Evolutionary conservation across 2,888 invertebrate genomes (phyloP), one percentile per base, ranked within the genome.

Genomic region (Dinocampus coccinellae): DNA sequence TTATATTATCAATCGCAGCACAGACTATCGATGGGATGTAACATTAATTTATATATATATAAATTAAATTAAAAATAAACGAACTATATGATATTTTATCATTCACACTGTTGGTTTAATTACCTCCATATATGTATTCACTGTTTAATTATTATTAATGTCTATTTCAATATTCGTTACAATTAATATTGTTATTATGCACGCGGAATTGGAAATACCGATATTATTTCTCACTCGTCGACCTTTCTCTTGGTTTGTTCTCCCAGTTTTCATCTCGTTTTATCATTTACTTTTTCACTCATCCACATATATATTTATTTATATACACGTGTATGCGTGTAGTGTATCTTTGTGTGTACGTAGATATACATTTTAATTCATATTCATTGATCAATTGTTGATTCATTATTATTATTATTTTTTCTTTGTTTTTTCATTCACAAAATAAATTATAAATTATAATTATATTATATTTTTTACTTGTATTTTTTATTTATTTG

Each of bases 191-290:
- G 53, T 36, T 62, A 55, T 55, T 39, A 10, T 39, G 16, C 11
- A 29, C 47, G 20, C 36, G 39, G 61, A 61, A 62, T 39, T 24
- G 36, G 62, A 36, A 39, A 39, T n/a, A 39, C 24, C 58, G 26
- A 58, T 39, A 62, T 47, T 66, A 55, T 61, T 62, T 69, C 33
- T 53, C 47, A 69, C 70, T 70, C 69, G 65, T 65, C 64, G 53
- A 61, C 42, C 60, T 20, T 39, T 52, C 36, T 60, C 29, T 53
- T 36, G n/a, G 7, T 42, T 68, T 42, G n/a, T 63, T 36, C 47
- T 58, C 65, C 34, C 20, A n/a, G n/a, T n/a, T n/a, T n/a, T n/a
- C n/a, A n/a, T n/a, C n/a, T n/a, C n/a, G n/a, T n/a, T n/a, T n/a
- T n/a, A n/a, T n/a, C n/a, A n/a, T n/a, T 47, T 16, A 61, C 55